Evolutionary conservation across 2,113 vertebrate genomes (phyloP).

Genomic region (Ptilorrhoa leucosticta): DNA sequence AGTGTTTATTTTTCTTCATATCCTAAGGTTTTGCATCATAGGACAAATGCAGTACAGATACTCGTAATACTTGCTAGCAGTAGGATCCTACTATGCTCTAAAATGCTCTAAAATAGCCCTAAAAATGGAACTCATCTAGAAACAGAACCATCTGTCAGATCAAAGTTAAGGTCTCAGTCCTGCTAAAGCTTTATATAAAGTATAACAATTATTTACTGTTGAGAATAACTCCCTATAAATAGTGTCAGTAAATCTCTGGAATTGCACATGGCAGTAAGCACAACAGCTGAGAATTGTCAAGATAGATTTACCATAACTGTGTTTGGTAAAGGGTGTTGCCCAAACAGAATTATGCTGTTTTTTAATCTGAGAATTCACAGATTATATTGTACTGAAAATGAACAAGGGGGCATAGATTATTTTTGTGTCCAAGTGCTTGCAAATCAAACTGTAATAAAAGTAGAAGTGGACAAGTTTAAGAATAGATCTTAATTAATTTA

Average conservation of each 20-base stretch:
- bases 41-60: not conserved
- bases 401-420: not conserved
- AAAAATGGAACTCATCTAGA: not conserved
- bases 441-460: not conserved
- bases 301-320: not conserved
- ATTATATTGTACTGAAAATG: not conserved
- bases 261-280: not conserved
- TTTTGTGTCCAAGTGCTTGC: not conserved
- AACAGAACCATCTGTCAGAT: not conserved
- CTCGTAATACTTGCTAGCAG: not conserved
- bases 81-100: not conserved
- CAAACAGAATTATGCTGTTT: not conserved
- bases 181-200: not conserved
- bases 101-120: not conserved
- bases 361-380: not conserved
- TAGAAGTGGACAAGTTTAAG: not conserved
- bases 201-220: not conserved
- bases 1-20: not conserved
- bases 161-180: not conserved
- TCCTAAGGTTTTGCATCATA: not conserved
- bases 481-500: not conserved
- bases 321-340: not conserved
- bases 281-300: not conserved
- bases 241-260: not conserved
- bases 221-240: not conserved